These are phyloP conservation scores for Brachionus asplanchnoidis DNA, from an alignment of 1,140 invertebrate genomes.

Conservation along the genomic window DNA sequence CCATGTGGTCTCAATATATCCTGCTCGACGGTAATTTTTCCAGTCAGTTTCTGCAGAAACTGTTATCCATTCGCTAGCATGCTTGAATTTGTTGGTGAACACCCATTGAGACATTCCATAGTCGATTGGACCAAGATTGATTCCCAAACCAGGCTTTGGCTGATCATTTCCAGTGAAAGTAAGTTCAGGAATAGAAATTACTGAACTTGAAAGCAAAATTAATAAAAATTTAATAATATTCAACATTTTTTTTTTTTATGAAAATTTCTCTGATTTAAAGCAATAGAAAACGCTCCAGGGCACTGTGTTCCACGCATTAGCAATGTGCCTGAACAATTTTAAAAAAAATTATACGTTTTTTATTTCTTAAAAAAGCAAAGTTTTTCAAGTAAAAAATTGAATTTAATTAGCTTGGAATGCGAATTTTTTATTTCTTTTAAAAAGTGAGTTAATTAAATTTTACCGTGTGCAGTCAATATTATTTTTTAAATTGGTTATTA, in stretches of 20 bases:
- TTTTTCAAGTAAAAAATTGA: background rate
- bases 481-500: no score
- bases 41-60: background rate
- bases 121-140: slow-evolving; percentile 8
- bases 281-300: background rate
- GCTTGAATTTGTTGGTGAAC: slow-evolving; percentile 7
- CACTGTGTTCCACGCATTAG: background rate
- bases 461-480: background rate
- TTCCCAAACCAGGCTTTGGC: background rate
- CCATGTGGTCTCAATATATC: background rate
- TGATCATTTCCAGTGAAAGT: background rate
- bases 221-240: background rate
- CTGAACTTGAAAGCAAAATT: background rate
- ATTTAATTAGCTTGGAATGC: background rate
- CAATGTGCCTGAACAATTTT: background rate
- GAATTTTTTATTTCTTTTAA: background rate
- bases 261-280: background rate
- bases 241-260: background rate
- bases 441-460: background rate
- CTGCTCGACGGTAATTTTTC: background rate
- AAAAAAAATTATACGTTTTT: background rate
- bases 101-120: slow-evolving; percentile 1
- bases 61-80: background rate
- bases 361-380: background rate
- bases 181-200: background rate